phyloP scores from a whole-genome alignment of 2,888 invertebrate species.

The Dioctria linearis region DNA sequence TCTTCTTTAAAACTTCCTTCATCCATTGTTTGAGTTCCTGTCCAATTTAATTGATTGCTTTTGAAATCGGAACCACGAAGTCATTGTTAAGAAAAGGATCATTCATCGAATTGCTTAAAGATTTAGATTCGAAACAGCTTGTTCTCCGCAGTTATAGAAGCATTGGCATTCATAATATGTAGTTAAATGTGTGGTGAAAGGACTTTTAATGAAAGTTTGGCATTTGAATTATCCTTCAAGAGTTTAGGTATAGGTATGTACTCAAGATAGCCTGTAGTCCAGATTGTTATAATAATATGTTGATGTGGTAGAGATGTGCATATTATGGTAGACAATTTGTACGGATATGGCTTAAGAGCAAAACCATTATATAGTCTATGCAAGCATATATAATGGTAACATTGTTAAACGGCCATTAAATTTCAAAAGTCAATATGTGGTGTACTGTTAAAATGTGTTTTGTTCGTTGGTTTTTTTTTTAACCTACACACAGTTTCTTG shows the following conservation, averaged over 20 bases:
- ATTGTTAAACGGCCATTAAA: conserved; percentile 34
- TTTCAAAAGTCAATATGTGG: conserved; percentile 5
- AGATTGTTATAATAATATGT: too few species aligned
- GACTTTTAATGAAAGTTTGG: neutral
- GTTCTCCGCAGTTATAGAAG: neutral
- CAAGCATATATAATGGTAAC: neutral
- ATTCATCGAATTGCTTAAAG: conserved; percentile 32
- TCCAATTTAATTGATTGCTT: conserved; percentile 47
- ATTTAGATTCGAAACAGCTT: conserved; percentile 20
- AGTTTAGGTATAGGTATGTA: neutral
- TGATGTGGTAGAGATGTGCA: too few species aligned
- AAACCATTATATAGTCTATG: too few species aligned
- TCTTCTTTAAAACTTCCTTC: conserved; percentile 25
- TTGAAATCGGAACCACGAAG: conserved; percentile 23
- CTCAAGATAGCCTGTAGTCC: neutral
- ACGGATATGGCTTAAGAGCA: too few species aligned
- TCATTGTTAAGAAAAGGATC: conserved; percentile 14
- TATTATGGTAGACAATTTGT: too few species aligned
- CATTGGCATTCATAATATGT: neutral
- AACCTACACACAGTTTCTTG: too few species aligned
- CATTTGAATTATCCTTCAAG: neutral
- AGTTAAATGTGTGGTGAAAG: neutral
- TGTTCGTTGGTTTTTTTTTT: too few species aligned
- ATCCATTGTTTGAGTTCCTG: conserved; percentile 31
- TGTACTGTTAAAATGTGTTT: neutral